A percentile compares a stretch with the other conserved stretches of the same genome.
Conservation (phyloP, 2,113 vertebrate species). For the Regulus satrapa region DNA sequence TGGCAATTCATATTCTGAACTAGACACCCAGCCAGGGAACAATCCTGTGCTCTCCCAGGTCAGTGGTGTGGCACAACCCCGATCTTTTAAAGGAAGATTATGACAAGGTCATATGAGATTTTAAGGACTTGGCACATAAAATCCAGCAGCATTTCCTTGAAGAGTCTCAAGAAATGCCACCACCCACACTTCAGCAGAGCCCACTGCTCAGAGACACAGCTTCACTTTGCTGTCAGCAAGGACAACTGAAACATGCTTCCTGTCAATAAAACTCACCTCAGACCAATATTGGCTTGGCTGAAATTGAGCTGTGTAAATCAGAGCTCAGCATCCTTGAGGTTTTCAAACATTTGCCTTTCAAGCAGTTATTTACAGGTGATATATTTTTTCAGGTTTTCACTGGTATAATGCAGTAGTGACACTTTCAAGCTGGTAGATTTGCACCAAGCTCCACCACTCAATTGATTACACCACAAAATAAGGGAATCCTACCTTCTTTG, state of each 20-base stretch:
- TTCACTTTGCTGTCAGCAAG: background rate
- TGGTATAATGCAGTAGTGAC: background rate
- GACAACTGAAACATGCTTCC: background rate
- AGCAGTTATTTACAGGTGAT: background rate
- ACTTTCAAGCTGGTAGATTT: background rate
- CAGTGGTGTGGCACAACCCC: background rate
- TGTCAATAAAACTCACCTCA: background rate
- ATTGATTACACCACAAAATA: accelerated
- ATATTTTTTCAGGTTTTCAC: background rate
- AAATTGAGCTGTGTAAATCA: background rate
- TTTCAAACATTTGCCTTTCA: background rate
- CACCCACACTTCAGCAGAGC: background rate
- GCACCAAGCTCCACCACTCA: background rate
- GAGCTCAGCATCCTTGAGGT: background rate
- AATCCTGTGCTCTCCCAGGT: background rate
- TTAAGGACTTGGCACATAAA: background rate
- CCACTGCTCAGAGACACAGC: background rate
- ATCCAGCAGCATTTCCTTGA: background rate
- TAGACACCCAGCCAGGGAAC: background rate
- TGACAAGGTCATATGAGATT: background rate
- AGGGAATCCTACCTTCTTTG: background rate
- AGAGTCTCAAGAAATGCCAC: background rate
- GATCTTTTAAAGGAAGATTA: background rate
- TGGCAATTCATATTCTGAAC: background rate
- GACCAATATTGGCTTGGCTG: background rate